Evolutionary conservation across 2,797 vertebrate genomes (phyloP).

Genomic region (Tarsius wallacei): DNA sequence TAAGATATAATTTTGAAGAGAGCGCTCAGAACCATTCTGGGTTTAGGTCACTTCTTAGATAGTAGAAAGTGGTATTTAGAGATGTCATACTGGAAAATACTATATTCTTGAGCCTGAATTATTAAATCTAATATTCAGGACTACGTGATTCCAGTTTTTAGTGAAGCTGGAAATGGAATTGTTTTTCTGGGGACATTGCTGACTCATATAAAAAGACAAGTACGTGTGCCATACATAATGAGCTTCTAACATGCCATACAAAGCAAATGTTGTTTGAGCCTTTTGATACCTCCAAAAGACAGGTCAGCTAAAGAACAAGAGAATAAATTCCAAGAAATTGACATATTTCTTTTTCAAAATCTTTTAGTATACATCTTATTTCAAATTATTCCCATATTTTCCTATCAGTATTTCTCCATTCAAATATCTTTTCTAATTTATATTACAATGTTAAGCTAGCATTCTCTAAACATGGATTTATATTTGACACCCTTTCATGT

Average conservation of each 20-base stretch:
- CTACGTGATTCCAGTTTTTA: not conserved
- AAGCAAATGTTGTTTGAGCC: not conserved
- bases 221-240: not conserved
- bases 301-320: not conserved
- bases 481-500: not conserved
- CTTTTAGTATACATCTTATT: not conserved
- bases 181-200: not conserved
- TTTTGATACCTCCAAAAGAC: not conserved
- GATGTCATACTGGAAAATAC: not conserved
- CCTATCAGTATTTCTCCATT: not conserved
- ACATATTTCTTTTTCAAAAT: not conserved
- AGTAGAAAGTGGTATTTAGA: not conserved
- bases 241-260: not conserved
- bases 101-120: not conserved
- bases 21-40: not conserved
- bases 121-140: not conserved
- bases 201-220: not conserved
- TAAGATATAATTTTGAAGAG: not conserved
- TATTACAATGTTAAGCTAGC: not conserved
- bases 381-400: slow-evolving; percentile 21
- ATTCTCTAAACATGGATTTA: not conserved
- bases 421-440: not conserved
- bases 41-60: not conserved
- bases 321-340: not conserved
- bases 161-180: not conserved